Conservation (phyloP, 2,797 vertebrate genomes). For the Odontamblyopus lacepedii region DNA sequence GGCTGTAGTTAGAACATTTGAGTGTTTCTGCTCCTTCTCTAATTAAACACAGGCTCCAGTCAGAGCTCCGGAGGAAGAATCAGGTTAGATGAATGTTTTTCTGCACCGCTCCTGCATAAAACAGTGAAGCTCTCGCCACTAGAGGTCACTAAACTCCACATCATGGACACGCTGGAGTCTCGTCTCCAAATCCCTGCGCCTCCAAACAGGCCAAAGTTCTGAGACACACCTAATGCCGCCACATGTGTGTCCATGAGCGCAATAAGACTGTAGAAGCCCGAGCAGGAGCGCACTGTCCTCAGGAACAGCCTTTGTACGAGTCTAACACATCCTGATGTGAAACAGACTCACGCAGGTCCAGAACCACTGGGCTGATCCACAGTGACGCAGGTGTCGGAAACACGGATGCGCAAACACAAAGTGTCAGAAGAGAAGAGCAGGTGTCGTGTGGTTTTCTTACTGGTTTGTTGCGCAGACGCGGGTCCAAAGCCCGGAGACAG, state of each 20-base stretch:
- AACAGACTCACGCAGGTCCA: too few relatives aligned
- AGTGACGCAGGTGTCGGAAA: neutral
- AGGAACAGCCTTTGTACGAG: too few relatives aligned
- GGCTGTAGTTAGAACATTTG: neutral
- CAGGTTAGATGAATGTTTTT: neutral
- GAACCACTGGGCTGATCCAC: neutral
- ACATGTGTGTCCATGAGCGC: neutral
- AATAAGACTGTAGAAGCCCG: too few relatives aligned
- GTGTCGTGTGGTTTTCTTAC: neutral
- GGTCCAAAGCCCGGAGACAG: neutral
- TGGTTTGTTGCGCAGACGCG: neutral
- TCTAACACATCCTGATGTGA: too few relatives aligned
- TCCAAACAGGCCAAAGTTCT: neutral
- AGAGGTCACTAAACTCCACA: neutral
- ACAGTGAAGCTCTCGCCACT: neutral
- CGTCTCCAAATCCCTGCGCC: neutral
- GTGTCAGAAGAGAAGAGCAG: neutral
- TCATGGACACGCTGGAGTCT: neutral
- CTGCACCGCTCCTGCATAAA: neutral
- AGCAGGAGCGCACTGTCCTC: too few relatives aligned
- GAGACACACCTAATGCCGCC: slow-evolving; percentile 1
- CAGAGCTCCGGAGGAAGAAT: neutral
- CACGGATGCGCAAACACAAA: neutral
- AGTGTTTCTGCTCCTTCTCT: too few relatives aligned
- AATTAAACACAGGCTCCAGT: neutral